A percentile compares a stretch with the other conserved stretches of the same genome.
Conservation (phyloP, 2,888 invertebrate species). For the Ariolimax columbianus region DNA sequence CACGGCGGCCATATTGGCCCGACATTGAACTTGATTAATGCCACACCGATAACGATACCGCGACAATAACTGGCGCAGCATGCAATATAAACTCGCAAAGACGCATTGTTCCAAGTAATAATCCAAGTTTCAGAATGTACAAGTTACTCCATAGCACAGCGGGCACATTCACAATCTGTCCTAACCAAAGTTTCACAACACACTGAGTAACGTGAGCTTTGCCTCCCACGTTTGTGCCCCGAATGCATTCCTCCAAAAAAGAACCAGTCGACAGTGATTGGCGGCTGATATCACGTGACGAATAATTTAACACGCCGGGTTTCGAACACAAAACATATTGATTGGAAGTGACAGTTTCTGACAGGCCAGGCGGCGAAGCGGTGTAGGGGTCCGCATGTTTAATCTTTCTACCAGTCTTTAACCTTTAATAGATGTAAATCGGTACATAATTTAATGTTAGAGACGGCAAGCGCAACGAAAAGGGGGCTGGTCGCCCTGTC, state of each 20-base stretch:
- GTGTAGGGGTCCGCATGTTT: constrained; percentile 55
- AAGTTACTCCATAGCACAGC: constrained; percentile 45
- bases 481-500: too few species aligned
- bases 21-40: constrained; percentile 56
- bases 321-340: constrained; percentile 58
- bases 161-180: constrained; percentile 30
- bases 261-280: constrained; percentile 61
- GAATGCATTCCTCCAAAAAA: constrained; percentile 63
- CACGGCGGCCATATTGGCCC: constrained; percentile 73
- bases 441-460: too few species aligned
- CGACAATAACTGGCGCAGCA: constrained; percentile 5
- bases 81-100: not conserved
- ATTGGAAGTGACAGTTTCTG: constrained; percentile 56
- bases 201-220: constrained; percentile 58
- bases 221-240: constrained; percentile 63
- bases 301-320: constrained; percentile 63
- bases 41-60: constrained; percentile 29
- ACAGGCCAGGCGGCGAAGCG: constrained; percentile 50
- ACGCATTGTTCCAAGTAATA: constrained; percentile 13
- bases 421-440: too few species aligned
- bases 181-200: constrained; percentile 50
- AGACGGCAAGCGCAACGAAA: too few species aligned
- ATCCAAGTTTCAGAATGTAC: constrained; percentile 44
- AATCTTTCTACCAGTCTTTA: constrained; percentile 50
- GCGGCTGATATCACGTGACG: constrained; percentile 60